phyloP scores from a whole-genome alignment of 2,888 invertebrate genomes.

The Dryocosmus kuriphilus region DNA sequence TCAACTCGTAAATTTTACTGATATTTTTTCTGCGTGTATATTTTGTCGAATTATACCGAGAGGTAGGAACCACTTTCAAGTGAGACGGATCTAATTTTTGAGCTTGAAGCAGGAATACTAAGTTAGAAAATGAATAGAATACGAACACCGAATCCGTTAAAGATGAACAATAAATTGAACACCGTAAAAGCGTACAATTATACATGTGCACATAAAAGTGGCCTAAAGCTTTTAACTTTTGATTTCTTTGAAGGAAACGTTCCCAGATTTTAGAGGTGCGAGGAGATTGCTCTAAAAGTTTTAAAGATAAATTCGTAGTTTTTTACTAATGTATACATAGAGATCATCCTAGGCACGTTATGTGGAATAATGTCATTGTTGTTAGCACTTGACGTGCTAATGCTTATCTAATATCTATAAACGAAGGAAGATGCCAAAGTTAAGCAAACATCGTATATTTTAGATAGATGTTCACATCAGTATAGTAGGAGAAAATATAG shows the following conservation, averaged over 20 bases:
- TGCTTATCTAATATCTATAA: conserved; percentile 30
- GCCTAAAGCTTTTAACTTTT: background rate
- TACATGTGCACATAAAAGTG: background rate
- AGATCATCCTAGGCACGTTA: background rate
- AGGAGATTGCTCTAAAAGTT: background rate
- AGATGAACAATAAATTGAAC: conserved; percentile 20
- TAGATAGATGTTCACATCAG: conserved; percentile 4
- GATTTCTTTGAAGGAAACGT: background rate
- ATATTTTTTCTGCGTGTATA: too few species aligned
- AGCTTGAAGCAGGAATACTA: background rate
- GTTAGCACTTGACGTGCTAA: background rate
- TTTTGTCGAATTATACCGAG: background rate
- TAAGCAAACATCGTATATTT: conserved; percentile 39
- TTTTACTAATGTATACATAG: conserved; percentile 26
- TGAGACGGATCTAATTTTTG: background rate
- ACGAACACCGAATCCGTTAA: conserved; percentile 15
- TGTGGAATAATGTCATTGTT: background rate
- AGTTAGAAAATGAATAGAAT: background rate
- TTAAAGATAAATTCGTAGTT: too few species aligned
- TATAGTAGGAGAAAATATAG: conserved; percentile 14
- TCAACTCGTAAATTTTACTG: too few species aligned
- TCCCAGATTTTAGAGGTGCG: background rate
- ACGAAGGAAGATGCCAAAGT: conserved; percentile 16
- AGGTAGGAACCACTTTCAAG: background rate
- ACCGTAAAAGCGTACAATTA: conserved; percentile 10